Base-by-base conservation (phyloP, 2,797 vertebrate species). In the Lates japonicus region DNA sequence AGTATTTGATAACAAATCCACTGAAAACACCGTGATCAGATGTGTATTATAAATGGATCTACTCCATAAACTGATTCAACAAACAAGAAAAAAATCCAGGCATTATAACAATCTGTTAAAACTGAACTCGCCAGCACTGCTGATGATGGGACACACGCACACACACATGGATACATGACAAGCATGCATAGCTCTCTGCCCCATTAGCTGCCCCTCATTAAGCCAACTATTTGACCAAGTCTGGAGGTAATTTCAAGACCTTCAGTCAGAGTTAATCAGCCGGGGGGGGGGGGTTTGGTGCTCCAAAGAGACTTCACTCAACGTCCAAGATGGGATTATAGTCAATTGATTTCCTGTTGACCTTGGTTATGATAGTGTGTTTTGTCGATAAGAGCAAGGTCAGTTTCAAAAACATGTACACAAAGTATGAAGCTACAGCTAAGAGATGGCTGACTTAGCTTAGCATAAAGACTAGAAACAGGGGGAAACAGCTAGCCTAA, bases 141-240 rank as follows among this genome's bases (percentile, higher is more conserved):
- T 49, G 63, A 37, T 61, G 84, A 83, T 83, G 76, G 76, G 70
- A 78, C 14, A 41, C 80, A 67, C 67, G 2, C 25, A 41, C 80
- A 67, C 67, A 29, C 25, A 29, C 25, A 29, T 29, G 75, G 76
- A 89, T 81, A 70, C 86, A 76, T 78, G 68, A 80, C 80, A 78
- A 83, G 77, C 78, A 41, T 64, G 76, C 85, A 82, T 81, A 73
- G 76, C 78, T 90, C 85, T 84, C 65, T 0, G 74, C 80, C 8
- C 82, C 90, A 93, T 94, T 92, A 88, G 80, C 85, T 42, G 76
- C 62, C 83, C 85, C 80, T 91, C 86, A 83, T 88, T 91, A 86
- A 77, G 51, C 46, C 74, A 82, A 78, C 72, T 81, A 86, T 90
- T 85, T 78, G 60, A 82, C 84, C 39, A 57, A 78, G 85, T 87